phyloP scores from a whole-genome alignment of 2,113 vertebrate genomes.

The Sebastes fasciatus region DNA sequence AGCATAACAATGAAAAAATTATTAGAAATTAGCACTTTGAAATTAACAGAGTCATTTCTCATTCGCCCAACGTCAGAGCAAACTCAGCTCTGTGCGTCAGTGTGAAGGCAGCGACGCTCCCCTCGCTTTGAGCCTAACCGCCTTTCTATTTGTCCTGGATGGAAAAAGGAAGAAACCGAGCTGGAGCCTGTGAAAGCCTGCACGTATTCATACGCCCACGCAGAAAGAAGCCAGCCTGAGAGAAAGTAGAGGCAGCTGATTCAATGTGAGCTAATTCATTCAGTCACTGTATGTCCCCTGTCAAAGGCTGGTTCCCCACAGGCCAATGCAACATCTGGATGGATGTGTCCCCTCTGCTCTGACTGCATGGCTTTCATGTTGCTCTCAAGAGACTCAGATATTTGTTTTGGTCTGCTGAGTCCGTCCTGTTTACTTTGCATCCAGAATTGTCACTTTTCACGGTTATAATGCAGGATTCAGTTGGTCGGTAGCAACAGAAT shows the following conservation, averaged over 20 bases:
- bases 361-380: slow-evolving; percentile 53
- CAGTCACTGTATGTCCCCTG: slow-evolving; percentile 59
- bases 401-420: slow-evolving; percentile 13
- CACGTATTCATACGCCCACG: slow-evolving; percentile 54
- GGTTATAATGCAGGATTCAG: slow-evolving; percentile 11
- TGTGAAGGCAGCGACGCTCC: background rate
- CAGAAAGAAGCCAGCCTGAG: slow-evolving; percentile 45
- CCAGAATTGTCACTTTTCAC: background rate
- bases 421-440: slow-evolving; percentile 38
- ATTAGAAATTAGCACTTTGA: slow-evolving; percentile 7
- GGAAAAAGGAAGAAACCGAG: background rate
- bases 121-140: background rate
- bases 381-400: slow-evolving; percentile 32
- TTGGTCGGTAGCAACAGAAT: background rate
- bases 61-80: background rate
- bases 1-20: slow-evolving; percentile 17
- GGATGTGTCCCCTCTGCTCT: slow-evolving; percentile 54
- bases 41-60: background rate
- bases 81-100: background rate
- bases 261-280: slow-evolving; percentile 67
- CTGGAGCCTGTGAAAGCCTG: slow-evolving; percentile 37
- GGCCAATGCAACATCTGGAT: slow-evolving; percentile 73
- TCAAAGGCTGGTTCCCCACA: slow-evolving; percentile 53
- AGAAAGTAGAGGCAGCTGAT: slow-evolving; percentile 51
- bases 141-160: slow-evolving; percentile 28